Evolutionary conservation across 2,888 invertebrate genomes (phyloP).

Genomic region (Euclidia mi): DNA sequence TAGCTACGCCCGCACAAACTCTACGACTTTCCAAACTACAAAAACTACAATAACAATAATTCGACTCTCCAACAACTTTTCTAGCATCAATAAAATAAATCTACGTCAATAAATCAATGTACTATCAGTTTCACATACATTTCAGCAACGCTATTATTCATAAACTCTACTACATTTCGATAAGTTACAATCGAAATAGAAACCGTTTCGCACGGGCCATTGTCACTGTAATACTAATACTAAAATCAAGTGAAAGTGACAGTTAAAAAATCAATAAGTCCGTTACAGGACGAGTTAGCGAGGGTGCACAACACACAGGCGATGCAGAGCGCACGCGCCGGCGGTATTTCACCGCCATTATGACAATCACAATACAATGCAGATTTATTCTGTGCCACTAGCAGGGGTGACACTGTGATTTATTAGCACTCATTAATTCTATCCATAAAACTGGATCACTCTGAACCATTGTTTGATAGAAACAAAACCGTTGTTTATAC

Average conservation of each 20-base stretch:
- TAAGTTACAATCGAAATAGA: background rate
- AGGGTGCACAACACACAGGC: constrained; percentile 84
- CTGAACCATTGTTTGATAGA: constrained; percentile 18
- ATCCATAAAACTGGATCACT: constrained; percentile 25
- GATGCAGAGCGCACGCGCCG: constrained; percentile 77
- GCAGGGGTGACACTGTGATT: constrained; percentile 68
- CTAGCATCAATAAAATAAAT: too few species aligned
- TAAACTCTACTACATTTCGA: too few species aligned
- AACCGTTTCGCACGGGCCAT: constrained; percentile 5
- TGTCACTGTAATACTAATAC: constrained; percentile 32
- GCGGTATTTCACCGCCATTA: constrained; percentile 70
- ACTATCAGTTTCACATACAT: too few species aligned
- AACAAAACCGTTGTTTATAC: constrained; percentile 5
- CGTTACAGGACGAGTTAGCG: constrained; percentile 82
- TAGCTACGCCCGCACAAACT: too few species aligned
- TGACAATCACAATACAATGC: constrained; percentile 73
- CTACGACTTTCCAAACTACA: too few species aligned
- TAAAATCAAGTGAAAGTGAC: constrained; percentile 70
- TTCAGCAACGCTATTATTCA: too few species aligned
- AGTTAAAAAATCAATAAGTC: constrained; percentile 89
- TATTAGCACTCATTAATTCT: constrained; percentile 48
- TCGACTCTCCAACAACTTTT: too few species aligned
- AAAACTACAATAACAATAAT: too few species aligned
- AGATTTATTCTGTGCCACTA: constrained; percentile 68
- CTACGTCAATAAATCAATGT: too few species aligned